A percentile compares a stretch with the other conserved stretches of the same genome.
Conservation (phyloP, 2,113 vertebrate species). For the Bubo bubo region DNA sequence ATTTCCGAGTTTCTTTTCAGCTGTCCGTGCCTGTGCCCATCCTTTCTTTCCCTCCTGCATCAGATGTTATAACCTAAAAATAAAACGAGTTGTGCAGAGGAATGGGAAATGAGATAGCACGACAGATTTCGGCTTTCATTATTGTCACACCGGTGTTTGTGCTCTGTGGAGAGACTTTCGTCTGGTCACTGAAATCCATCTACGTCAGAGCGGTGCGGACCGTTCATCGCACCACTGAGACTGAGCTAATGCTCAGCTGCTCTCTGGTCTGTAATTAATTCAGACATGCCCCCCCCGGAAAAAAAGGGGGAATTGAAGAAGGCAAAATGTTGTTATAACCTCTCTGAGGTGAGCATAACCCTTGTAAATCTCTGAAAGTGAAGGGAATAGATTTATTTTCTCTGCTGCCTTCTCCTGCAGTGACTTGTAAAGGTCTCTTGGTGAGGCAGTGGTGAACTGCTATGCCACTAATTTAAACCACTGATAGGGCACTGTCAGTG, state of each 20-base stretch:
- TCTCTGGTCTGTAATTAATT: background rate
- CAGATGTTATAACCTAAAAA: background rate
- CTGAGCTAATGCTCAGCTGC: background rate
- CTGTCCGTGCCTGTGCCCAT: background rate
- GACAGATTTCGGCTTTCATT: background rate
- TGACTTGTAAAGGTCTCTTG: background rate
- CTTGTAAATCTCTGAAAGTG: background rate
- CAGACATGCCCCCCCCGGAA: background rate
- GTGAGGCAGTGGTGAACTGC: background rate
- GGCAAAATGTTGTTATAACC: background rate
- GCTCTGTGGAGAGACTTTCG: background rate
- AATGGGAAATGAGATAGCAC: background rate
- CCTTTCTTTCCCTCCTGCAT: background rate
- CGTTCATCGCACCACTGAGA: background rate
- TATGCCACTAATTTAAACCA: background rate
- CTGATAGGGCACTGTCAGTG: background rate
- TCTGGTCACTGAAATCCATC: background rate
- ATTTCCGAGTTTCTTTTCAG: background rate
- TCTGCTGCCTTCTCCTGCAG: fast-evolving
- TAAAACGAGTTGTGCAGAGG: background rate
- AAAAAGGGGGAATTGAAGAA: background rate
- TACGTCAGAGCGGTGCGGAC: background rate
- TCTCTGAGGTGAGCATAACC: background rate
- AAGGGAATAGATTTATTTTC: background rate
- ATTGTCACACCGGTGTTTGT: fast-evolving